phyloP scores from a whole-genome alignment of 2,797 vertebrate species.

The Rousettus madagascariensis region DNA sequence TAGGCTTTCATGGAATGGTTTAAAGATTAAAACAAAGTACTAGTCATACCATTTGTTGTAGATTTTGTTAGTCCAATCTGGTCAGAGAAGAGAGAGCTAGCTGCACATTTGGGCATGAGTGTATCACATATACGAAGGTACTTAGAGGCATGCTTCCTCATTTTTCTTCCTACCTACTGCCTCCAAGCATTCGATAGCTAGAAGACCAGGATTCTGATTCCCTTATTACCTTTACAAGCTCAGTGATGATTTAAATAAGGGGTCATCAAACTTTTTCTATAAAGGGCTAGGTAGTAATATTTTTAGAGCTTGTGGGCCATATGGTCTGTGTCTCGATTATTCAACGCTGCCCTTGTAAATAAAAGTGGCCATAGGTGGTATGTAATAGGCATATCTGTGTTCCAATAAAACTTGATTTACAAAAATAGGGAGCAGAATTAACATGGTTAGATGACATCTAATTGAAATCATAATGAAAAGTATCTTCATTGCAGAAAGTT shows the following conservation, averaged over 20 bases:
- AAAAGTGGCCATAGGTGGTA: background rate
- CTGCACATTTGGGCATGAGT: background rate
- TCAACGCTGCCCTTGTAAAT: background rate
- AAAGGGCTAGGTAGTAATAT: background rate
- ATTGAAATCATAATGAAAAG: background rate
- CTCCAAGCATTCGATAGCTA: background rate
- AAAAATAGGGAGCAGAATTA: background rate
- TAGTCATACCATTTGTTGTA: background rate
- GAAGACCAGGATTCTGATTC: background rate
- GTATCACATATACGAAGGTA: background rate
- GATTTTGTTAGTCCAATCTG: background rate
- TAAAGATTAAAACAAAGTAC: background rate
- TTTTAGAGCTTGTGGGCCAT: background rate
- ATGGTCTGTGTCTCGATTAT: background rate
- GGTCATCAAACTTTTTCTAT: background rate
- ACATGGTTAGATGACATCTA: background rate
- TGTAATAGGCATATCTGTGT: background rate
- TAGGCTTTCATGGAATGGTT: background rate
- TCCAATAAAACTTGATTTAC: background rate
- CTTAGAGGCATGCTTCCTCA: accelerated
- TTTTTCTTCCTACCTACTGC: background rate
- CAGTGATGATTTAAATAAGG: background rate
- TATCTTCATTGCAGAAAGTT: background rate
- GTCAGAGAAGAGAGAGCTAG: background rate
- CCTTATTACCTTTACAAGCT: background rate